Evolutionary conservation across 2,888 invertebrate species (phyloP), one percentile per base, ranked within the genome.

Genomic region (Acleris cristana): DNA sequence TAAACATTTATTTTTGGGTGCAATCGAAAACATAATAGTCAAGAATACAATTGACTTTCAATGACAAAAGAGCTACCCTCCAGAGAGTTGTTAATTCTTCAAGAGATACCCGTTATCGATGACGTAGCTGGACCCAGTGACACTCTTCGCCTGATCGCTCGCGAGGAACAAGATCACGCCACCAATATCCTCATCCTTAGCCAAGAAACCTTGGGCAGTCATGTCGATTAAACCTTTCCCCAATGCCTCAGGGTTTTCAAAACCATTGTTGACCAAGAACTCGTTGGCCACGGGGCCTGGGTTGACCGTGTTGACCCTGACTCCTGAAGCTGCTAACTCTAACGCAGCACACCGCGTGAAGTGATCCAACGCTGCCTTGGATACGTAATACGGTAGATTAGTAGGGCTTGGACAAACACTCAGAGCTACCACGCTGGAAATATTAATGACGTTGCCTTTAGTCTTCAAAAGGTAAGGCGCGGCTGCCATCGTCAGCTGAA

Each of bases 311-410:
- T 96, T 96, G 0, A 96, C 96, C 64, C 96, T 86, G 0, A 96
- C 94, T 23, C 81, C 89, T 74, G 92, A 88, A 1, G 83, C 72
- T 67, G 94, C 94, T 30, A 95, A 80, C 74, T 95, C 96, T 54
- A 96, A 81, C 7, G 96, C 96, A 10, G 94, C 85, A 76, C 95
- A 95, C 71, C 94, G 87, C 0, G 96, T 96, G 71, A 97, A 94
- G 76, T 96, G 96, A 83, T 96, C 96, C n/a, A 96, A 76, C 5
- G 95, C 96, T 44, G 96, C 91, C 85, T 97, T 97, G 21, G 95
- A 95, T 91, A 96, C 94, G 67, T 90, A 89, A 79, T 97, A 97
- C 2, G 77, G 63, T n/a, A 69, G 7, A 4, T 40, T 19, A 7
- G 12, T 18, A 19, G 55, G 18, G 14, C 12, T 18, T 14, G 19